These are phyloP conservation scores for Emmelina monodactyla DNA, from an alignment of 2,888 invertebrate genomes.

Conservation along the genomic window DNA sequence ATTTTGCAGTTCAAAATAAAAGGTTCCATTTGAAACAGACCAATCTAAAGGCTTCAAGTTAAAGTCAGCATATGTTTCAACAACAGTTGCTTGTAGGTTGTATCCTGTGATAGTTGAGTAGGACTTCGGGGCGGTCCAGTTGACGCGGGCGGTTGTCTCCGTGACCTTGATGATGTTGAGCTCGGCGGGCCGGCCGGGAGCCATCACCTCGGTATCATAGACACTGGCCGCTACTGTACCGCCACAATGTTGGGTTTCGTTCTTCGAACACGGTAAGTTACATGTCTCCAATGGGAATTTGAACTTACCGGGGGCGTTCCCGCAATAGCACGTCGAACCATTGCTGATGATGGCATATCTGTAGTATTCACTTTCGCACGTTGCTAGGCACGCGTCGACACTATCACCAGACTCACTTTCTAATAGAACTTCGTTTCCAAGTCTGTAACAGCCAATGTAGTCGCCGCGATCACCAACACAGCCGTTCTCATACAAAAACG, in stretches of 20 bases:
- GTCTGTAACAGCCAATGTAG: conserved; percentile 47
- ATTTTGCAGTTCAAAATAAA: conserved; percentile 65
- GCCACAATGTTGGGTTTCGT: conserved; percentile 71
- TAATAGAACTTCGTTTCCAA: conserved; percentile 33
- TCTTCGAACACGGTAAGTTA: conserved; percentile 66
- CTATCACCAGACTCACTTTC: conserved; percentile 57
- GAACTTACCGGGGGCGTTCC: conserved; percentile 46
- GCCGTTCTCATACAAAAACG: background rate
- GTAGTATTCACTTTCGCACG: conserved; percentile 54
- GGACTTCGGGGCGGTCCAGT: conserved; percentile 67
- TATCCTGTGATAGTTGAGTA: conserved; percentile 62
- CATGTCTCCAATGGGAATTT: conserved; percentile 53
- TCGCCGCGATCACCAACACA: conserved; percentile 41
- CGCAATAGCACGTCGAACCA: conserved; percentile 52
- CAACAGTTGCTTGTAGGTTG: conserved; percentile 58
- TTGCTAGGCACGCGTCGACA: conserved; percentile 50
- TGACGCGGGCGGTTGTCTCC: conserved; percentile 68
- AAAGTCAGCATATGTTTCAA: conserved; percentile 66
- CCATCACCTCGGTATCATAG: conserved; percentile 70
- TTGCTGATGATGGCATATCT: conserved; percentile 52
- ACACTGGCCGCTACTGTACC: conserved; percentile 72
- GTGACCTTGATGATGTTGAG: conserved; percentile 66
- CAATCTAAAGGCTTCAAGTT: conserved; percentile 59
- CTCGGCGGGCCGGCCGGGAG: conserved; percentile 75
- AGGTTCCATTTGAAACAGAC: conserved; percentile 67